Evolutionary conservation across 2,888 invertebrate species (phyloP).

Genomic region (Polydrusus pterygomalis): DNA sequence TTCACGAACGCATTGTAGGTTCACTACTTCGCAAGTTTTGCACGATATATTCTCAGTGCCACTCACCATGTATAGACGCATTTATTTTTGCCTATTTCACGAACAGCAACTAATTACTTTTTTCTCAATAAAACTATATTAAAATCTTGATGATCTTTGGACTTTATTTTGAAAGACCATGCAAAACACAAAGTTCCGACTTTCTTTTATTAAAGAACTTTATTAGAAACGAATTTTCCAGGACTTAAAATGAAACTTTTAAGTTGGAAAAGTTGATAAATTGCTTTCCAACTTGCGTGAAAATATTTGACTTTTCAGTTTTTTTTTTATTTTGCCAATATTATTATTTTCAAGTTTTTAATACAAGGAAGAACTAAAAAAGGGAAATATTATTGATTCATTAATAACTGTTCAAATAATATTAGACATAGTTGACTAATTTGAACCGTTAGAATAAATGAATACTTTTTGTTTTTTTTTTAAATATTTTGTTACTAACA

Average conservation of each 20-base stretch:
- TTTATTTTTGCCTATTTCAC: neutral
- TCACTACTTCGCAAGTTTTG: too few relatives aligned
- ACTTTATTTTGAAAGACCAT: constrained; percentile 34
- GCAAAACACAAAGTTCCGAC: constrained; percentile 34
- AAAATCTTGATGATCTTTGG: constrained; percentile 27
- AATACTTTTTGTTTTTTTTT: too few relatives aligned
- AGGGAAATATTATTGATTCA: neutral
- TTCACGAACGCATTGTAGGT: too few relatives aligned
- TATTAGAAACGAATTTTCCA: constrained; percentile 40
- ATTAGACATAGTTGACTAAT: too few relatives aligned
- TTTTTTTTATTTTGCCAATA: constrained; percentile 18
- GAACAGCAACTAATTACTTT: neutral
- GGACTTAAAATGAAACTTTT: constrained; percentile 34
- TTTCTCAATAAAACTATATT: constrained; percentile 31
- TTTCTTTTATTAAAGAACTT: constrained; percentile 42
- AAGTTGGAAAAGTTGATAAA: constrained; percentile 39
- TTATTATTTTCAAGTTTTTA: constrained; percentile 31
- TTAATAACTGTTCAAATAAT: neutral
- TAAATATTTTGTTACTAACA: too few relatives aligned
- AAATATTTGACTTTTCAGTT: constrained; percentile 35
- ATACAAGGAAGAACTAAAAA: neutral
- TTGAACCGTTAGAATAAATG: too few relatives aligned
- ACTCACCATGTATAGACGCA: neutral
- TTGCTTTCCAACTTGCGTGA: constrained; percentile 35
- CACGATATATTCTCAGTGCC: too few relatives aligned